Evolutionary conservation across 2,113 vertebrate genomes (phyloP).

Genomic region (Eulemur rufifrons): DNA sequence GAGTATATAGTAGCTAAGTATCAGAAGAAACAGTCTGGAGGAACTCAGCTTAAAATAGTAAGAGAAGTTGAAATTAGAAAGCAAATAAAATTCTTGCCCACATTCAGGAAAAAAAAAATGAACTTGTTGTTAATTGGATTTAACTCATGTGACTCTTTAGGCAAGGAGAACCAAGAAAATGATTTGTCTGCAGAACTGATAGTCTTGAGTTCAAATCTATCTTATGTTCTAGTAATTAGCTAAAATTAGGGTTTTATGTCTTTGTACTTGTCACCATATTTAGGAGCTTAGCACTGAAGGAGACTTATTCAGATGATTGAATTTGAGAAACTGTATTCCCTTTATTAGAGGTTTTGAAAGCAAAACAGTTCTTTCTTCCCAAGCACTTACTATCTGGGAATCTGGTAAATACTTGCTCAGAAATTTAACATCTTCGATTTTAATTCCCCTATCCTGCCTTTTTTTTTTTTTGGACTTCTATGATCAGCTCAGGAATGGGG

Average conservation of each 20-base stretch:
- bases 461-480: not conserved
- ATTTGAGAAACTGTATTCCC: slow-evolving; percentile 33
- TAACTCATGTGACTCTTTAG: not conserved
- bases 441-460: not conserved
- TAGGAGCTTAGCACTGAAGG: not conserved
- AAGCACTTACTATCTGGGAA: not conserved
- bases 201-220: not conserved
- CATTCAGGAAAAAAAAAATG: not conserved
- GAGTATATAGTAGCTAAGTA: not conserved
- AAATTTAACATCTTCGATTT: slow-evolving; percentile 28
- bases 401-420: slow-evolving; percentile 7
- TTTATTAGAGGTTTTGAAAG: slow-evolving; percentile 26
- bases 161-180: not conserved
- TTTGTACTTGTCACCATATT: not conserved
- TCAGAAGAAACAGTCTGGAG: slow-evolving; percentile 26
- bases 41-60: slow-evolving; percentile 7
- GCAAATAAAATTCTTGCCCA: not conserved
- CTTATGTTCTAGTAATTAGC: slow-evolving; percentile 39
- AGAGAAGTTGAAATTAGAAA: slow-evolving; percentile 29
- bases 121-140: not conserved
- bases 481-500: not conserved
- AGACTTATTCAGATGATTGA: not conserved
- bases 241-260: not conserved
- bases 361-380: not conserved
- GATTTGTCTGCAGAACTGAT: not conserved